Evolutionary conservation across 2,888 invertebrate genomes (phyloP).

Genomic region (Drosophila kokeensis): DNA sequence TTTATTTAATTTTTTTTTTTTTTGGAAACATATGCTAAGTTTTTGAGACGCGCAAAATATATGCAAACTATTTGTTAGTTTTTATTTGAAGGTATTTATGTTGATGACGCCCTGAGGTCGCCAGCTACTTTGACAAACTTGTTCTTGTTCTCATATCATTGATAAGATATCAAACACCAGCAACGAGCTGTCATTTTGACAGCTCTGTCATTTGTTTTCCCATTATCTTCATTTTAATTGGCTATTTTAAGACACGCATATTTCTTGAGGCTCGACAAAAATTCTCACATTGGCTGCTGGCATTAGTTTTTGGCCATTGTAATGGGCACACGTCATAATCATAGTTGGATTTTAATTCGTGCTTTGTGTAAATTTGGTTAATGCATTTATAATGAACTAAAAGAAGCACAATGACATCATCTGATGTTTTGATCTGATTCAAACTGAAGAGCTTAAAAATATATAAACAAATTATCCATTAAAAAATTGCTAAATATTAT

Average conservation of each 20-base stretch:
- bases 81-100: constrained; percentile 18
- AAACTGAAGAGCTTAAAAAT: constrained; percentile 8
- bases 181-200: constrained; percentile 49
- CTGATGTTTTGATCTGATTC: constrained; percentile 36
- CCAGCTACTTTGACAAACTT: constrained; percentile 45
- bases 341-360: constrained; percentile 56
- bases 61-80: constrained; percentile 60
- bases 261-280: constrained; percentile 5
- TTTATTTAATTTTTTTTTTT: constrained; percentile 10
- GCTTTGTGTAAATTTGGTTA: constrained; percentile 48
- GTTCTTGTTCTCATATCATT: constrained; percentile 67
- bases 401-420: constrained; percentile 57
- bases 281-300: constrained; percentile 56
- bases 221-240: constrained; percentile 73
- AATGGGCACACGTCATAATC: constrained; percentile 51
- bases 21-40: constrained; percentile 5
- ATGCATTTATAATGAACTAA: constrained; percentile 72
- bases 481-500: constrained; percentile 29
- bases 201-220: constrained; percentile 63
- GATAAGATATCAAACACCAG: constrained; percentile 53
- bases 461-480: constrained; percentile 27
- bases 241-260: constrained; percentile 46
- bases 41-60: constrained; percentile 30
- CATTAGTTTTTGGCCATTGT: constrained; percentile 37
- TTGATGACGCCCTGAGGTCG: constrained; percentile 17